These are phyloP conservation scores for Cyphomyrus discorhynchus DNA, from an alignment of 2,113 vertebrate genomes.

Conservation along the genomic window DNA sequence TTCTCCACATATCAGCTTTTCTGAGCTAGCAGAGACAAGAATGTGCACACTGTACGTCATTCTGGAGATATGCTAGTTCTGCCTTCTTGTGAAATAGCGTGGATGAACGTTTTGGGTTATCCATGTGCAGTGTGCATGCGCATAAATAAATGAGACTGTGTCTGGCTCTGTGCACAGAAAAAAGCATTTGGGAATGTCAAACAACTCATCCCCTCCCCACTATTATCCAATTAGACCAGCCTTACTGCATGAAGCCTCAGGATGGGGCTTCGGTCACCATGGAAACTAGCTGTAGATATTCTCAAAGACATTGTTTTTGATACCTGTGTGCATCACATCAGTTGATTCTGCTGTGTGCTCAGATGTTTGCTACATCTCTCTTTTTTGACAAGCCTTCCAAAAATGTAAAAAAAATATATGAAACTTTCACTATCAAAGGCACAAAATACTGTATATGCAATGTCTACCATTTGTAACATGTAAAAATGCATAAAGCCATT, in stretches of 20 bases:
- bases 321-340: conserved; percentile 32
- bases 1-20: conserved; percentile 48
- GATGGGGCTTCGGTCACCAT: conserved; percentile 46
- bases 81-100: neutral
- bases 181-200: conserved; percentile 3
- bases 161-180: conserved; percentile 16
- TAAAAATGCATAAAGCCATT: neutral
- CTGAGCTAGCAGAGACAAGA: conserved; percentile 15
- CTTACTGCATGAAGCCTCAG: conserved; percentile 31
- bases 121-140: neutral
- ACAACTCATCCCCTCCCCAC: conserved; percentile 2
- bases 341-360: neutral
- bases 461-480: neutral
- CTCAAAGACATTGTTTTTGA: conserved; percentile 37
- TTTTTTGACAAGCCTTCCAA: conserved; percentile 10
- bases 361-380: neutral
- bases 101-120: neutral
- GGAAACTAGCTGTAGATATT: conserved; percentile 48
- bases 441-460: conserved; percentile 6
- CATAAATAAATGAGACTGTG: conserved; percentile 24
- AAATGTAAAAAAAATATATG: neutral
- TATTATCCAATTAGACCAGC: conserved; percentile 35
- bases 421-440: conserved; percentile 7
- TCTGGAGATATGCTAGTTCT: neutral
- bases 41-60: neutral